Percentiles rank a stretch among this genome's conserved stretches.
Evolutionary conservation across 2,113 vertebrate genomes (phyloP).

Genomic region (Vombatus ursinus): DNA sequence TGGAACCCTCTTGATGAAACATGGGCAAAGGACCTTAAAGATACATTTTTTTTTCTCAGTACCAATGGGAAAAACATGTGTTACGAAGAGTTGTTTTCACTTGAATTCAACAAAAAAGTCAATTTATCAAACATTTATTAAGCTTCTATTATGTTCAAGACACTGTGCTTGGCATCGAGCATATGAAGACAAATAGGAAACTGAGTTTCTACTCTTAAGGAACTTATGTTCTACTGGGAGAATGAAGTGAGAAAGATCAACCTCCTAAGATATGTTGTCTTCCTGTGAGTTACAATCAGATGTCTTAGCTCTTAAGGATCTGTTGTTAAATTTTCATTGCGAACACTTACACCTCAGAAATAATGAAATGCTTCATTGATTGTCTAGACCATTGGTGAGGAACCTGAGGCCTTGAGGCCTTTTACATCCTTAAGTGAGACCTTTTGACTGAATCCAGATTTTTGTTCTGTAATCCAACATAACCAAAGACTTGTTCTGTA

Average conservation of each 20-base stretch:
- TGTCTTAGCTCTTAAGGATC: neutral
- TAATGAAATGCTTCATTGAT: neutral
- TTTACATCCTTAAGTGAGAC: too few species aligned
- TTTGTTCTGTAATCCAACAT: too few species aligned
- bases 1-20: conserved; percentile 28
- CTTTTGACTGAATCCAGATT: too few species aligned
- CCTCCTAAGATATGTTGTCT: neutral
- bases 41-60: conserved; percentile 8
- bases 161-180: too few species aligned
- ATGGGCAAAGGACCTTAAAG: neutral
- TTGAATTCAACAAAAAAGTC: neutral
- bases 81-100: conserved; percentile 59
- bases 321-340: neutral
- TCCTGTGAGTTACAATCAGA: neutral
- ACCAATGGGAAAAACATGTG: conserved; percentile 33
- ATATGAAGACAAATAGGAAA: neutral
- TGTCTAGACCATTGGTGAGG: neutral
- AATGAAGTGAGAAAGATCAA: conserved; percentile 40
- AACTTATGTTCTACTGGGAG: neutral
- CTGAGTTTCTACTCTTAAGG: neutral
- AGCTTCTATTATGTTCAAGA: neutral
- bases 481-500: too few species aligned
- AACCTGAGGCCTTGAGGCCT: too few species aligned
- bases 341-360: neutral
- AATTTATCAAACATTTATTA: neutral